Base-by-base conservation (phyloP, 2,113 vertebrate species). In the Cranoglanis bouderius region DNA sequence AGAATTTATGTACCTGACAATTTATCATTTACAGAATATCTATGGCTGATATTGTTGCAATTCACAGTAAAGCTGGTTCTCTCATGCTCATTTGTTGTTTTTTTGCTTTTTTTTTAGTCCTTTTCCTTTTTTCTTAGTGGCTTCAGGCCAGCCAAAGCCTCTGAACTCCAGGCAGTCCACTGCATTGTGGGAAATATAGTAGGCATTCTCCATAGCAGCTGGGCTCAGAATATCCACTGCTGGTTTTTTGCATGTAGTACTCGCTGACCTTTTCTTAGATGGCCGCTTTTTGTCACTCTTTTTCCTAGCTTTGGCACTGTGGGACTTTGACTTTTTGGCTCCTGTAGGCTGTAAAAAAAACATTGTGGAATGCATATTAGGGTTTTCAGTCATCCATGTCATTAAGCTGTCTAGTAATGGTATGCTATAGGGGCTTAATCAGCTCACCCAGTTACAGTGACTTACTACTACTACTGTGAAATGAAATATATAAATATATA, bases 111-210 rank as follows among this genome's bases (percentile, higher is more conserved):
- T 92, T 40, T 55, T 87, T 51, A 86, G 88, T 65, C 90, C 93
- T 10, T 94, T 96, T 70, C 93, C 96, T 0, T 94, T 93, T 80
- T 97, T 97, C 90, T 95, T 96, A 0, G 90, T 85, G 1, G 94
- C 90, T 0, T 95, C 95, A 0, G 96, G 93, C 97, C 97, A 97
- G 4, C 91, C 91, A 87, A 96, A 96, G 77, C 98, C 97, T 0
- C 96, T 93, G 35, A 96, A 94, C 10, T 90, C 77, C 91, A 98
- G 91, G 93, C 94, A 98, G 92, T 96, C 94, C 0, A 95, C 85
- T 0, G 93, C 97, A 26, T 97, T 97, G 94, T 99, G 97, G 0
- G 95, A 95, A 12, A 98, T 94, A 92, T 98, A 99, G 94, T 97
- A 96, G 10, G 96, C 89, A 0, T 97, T 98, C 88, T 97, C 93